Percentiles rank a stretch among this genome's conserved stretches.
These are phyloP conservation scores for Nephila pilipes DNA, from an alignment of 1,140 invertebrate species.

Conservation along the genomic window DNA sequence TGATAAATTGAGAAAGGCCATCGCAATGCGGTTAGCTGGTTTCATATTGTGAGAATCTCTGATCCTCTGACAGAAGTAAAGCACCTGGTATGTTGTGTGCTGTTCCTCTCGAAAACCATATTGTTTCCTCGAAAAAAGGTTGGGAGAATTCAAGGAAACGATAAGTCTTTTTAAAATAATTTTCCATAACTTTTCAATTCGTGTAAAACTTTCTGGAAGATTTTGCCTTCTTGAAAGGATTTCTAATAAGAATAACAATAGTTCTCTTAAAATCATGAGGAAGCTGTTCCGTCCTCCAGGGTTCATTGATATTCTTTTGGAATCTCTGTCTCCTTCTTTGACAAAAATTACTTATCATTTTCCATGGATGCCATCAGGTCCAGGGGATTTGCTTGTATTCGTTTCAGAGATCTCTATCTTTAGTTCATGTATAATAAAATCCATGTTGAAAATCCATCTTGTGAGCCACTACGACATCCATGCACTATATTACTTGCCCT, in stretches of 20 bases:
- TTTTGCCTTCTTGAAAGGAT: background rate
- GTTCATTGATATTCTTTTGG: background rate
- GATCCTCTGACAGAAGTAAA: background rate
- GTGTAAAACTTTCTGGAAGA: constrained; percentile 18
- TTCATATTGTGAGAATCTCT: too few species aligned
- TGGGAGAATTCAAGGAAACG: background rate
- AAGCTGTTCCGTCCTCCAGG: background rate
- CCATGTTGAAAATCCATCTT: background rate
- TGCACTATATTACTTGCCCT: constrained; percentile 1
- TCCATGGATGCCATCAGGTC: too few species aligned
- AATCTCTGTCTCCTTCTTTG: background rate
- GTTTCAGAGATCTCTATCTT: background rate
- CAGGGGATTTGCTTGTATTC: too few species aligned
- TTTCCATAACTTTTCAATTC: background rate
- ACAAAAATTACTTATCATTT: background rate
- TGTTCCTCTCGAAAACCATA: background rate
- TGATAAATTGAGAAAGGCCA: too few species aligned
- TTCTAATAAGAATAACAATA: background rate
- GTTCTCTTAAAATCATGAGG: background rate
- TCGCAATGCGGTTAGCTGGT: too few species aligned
- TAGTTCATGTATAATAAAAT: background rate
- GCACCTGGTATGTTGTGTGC: too few species aligned
- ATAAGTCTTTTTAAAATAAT: background rate
- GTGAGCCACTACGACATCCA: background rate
- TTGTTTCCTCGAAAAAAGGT: background rate